Percentiles rank a stretch among this genome's conserved stretches.
Conservation (phyloP, 2,888 invertebrate genomes). For the Ypsolopha sequella region DNA sequence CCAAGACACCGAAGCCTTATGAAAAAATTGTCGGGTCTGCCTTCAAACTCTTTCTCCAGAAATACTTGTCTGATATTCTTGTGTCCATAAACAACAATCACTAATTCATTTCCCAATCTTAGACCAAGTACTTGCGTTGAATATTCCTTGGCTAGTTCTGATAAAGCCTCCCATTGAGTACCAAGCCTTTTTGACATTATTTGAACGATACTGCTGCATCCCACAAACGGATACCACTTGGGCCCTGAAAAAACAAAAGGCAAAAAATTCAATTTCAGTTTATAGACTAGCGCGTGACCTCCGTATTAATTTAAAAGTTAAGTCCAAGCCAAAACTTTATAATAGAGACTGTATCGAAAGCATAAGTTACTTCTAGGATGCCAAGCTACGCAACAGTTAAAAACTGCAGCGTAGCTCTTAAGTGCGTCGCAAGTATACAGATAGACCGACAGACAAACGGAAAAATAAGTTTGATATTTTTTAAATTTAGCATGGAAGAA, state of each 20-base stretch:
- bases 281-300: too few species aligned
- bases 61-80: constrained; percentile 74
- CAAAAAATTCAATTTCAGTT: too few species aligned
- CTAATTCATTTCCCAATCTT: constrained; percentile 71
- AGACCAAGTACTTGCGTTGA: constrained; percentile 75
- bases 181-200: constrained; percentile 31
- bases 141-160: constrained; percentile 67
- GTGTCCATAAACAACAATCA: constrained; percentile 73
- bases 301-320: too few species aligned
- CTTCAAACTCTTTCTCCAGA: constrained; percentile 74
- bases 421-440: too few species aligned
- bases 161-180: constrained; percentile 72
- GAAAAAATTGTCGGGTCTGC: constrained; percentile 79
- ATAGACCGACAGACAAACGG: too few species aligned
- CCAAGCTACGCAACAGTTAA: too few species aligned
- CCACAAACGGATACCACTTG: constrained; percentile 50
- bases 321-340: too few species aligned
- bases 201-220: constrained; percentile 34
- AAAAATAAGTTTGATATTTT: too few species aligned
- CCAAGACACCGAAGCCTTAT: constrained; percentile 76
- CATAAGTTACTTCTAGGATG: too few species aligned
- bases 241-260: constrained; percentile 38
- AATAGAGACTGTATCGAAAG: too few species aligned
- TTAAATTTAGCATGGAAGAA: too few species aligned
- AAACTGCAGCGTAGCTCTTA: too few species aligned